Evolutionary conservation across 2,797 vertebrate species (phyloP), one percentile per base, ranked within the genome.

Genomic region (Xenopus petersii): DNA sequence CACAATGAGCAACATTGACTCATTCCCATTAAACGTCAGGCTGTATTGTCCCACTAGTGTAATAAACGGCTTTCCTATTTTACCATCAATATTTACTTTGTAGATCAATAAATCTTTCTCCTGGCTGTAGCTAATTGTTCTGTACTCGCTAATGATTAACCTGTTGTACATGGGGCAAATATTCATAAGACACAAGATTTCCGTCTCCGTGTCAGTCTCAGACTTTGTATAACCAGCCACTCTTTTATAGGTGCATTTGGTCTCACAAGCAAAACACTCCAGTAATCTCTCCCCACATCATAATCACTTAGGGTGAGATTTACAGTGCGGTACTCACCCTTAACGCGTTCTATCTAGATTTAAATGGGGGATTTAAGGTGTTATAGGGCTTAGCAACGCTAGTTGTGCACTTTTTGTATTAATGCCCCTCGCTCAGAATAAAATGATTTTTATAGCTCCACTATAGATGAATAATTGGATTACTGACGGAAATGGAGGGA

Each of bases 61-160:
- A 74, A 73, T 73, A 74, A 70, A 74, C 36, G 72, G 51, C 71
- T 64, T 60, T 66, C 61, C 71, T 70, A 51, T 79, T 74, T 15
- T 26, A 64, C 11, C 36, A 79, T 79, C 76, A 74, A 79, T 79
- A 79, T 79, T 79, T 67, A 79, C 76, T 70, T 73, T 79, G 42
- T 17, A 70, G 26, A 69, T 79, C 76, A 74, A 79, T 79, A 79
- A 79, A 79, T 79, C 76, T 74, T 70, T 21, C 49, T 49, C 51
- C 63, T 73, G 65, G 60, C 64, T 12, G 24, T 48, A 26, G 46
- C 66, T 79, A 79, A 79, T 70, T 79, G 71, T 74, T 61, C 71
- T 58, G 54, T 26, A 15, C 54, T 60, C 21, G 71, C 33, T 74
- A 79, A 79, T 79, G 54, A 74, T 79, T 79, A 74, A 67, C 76